These are phyloP conservation scores for Vanessa cardui DNA, from an alignment of 2,888 invertebrate species.

Conservation along the genomic window DNA sequence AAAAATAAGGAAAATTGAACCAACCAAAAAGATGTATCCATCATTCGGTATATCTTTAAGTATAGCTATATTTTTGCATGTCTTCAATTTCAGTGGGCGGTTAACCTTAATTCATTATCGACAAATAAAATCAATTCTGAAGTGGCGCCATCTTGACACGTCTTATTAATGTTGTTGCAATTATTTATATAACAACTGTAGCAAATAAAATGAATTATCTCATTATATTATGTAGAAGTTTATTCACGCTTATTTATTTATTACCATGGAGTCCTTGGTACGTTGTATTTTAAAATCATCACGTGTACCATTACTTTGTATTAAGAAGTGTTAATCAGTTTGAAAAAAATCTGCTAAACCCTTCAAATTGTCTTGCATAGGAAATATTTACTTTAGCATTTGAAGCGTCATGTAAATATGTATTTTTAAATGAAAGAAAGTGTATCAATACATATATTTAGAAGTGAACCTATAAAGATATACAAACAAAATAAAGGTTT, in stretches of 20 bases:
- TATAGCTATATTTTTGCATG: neutral
- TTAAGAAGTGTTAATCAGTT: too few species aligned
- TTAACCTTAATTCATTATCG: slow-evolving; percentile 20
- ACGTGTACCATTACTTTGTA: slow-evolving; percentile 3
- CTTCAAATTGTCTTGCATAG: too few species aligned
- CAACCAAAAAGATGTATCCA: too few species aligned
- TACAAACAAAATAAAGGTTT: too few species aligned
- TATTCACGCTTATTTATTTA: slow-evolving; percentile 30
- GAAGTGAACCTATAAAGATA: too few species aligned
- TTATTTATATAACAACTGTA: slow-evolving; percentile 40
- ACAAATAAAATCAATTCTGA: slow-evolving; percentile 35
- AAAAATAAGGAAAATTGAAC: too few species aligned
- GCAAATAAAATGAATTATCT: slow-evolving; percentile 37
- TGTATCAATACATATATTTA: too few species aligned
- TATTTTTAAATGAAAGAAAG: too few species aligned
- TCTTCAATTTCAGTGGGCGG: neutral
- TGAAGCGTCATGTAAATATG: too few species aligned
- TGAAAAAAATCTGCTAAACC: too few species aligned
- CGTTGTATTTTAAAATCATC: neutral
- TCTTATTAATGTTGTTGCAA: slow-evolving; percentile 41
- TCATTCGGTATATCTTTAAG: too few species aligned
- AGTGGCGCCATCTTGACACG: slow-evolving; percentile 43
- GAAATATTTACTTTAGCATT: too few species aligned
- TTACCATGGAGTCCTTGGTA: slow-evolving; percentile 19
- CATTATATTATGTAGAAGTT: slow-evolving; percentile 23